A percentile compares a stretch with the other conserved stretches of the same genome.
Conservation (phyloP, 2,888 invertebrate species). For the Aplocera efformata region DNA sequence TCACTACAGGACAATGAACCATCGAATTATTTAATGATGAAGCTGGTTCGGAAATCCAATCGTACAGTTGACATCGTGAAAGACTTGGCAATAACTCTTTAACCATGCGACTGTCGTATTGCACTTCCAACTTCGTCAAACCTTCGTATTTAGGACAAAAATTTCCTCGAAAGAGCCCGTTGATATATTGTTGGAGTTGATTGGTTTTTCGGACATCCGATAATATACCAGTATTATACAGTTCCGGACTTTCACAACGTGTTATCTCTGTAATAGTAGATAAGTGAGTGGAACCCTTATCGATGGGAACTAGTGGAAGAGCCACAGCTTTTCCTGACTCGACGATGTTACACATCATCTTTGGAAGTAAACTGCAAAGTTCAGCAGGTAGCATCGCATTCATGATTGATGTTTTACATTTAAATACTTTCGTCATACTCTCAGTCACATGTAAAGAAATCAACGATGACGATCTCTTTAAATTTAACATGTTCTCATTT, state of each 20-base stretch:
- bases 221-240: constrained; percentile 14
- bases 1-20: background rate
- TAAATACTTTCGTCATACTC: constrained; percentile 48
- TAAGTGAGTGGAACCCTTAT: constrained; percentile 33
- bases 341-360: constrained; percentile 46
- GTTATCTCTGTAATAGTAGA: constrained; percentile 41
- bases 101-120: constrained; percentile 6
- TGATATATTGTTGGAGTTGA: constrained; percentile 23
- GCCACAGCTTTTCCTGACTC: constrained; percentile 28
- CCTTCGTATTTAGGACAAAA: background rate
- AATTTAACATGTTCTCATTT: constrained; percentile 24
- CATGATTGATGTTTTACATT: constrained; percentile 55
- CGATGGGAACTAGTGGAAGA: constrained; percentile 19
- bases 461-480: constrained; percentile 36
- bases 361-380: constrained; percentile 61
- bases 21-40: background rate
- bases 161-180: constrained; percentile 22
- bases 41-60: constrained; percentile 3
- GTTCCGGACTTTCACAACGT: constrained; percentile 21
- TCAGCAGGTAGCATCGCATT: constrained; percentile 65
- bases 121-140: background rate
- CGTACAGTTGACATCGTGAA: constrained; percentile 12
- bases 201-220: constrained; percentile 17
- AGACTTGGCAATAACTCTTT: constrained; percentile 22
- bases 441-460: constrained; percentile 40